Percentiles rank a stretch among this genome's conserved stretches.
These are phyloP conservation scores for Atopsyche davidsoni DNA, from an alignment of 1,140 invertebrate species.

Conservation along the genomic window DNA sequence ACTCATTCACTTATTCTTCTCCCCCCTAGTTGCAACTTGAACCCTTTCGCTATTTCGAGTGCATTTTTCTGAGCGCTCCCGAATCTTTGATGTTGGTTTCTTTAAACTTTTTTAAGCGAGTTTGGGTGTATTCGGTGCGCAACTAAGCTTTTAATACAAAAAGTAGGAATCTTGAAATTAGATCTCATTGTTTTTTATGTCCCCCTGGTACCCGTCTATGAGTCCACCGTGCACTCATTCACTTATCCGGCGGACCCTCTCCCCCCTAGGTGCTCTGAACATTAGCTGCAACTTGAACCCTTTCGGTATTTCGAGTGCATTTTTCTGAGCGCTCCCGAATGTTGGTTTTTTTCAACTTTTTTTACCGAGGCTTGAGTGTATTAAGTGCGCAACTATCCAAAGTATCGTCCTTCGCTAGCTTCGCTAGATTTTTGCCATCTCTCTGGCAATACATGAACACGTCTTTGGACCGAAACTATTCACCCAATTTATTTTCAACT, in stretches of 20 bases:
- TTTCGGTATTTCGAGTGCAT: not conserved
- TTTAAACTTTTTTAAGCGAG: too few relatives aligned
- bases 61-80: not conserved
- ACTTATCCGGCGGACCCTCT: too few relatives aligned
- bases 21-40: not conserved
- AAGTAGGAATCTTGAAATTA: conserved; percentile 29
- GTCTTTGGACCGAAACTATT: too few relatives aligned
- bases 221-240: conserved; percentile 1
- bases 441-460: too few relatives aligned
- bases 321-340: not conserved
- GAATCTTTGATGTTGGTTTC: not conserved
- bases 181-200: conserved; percentile 30
- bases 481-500: too few relatives aligned
- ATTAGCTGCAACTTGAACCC: not conserved
- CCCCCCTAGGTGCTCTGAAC: too few relatives aligned
- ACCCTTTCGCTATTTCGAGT: not conserved
- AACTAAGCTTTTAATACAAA: too few relatives aligned
- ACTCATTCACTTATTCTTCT: too few relatives aligned
- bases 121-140: too few relatives aligned
- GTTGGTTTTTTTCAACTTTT: conserved; percentile 1
- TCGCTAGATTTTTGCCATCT: too few relatives aligned
- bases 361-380: not conserved
- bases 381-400: too few relatives aligned
- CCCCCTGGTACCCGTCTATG: conserved; percentile 10
- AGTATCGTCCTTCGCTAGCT: too few relatives aligned